phyloP scores from a whole-genome alignment of 2,888 invertebrate species.

The Chloroclysta siterata region DNA sequence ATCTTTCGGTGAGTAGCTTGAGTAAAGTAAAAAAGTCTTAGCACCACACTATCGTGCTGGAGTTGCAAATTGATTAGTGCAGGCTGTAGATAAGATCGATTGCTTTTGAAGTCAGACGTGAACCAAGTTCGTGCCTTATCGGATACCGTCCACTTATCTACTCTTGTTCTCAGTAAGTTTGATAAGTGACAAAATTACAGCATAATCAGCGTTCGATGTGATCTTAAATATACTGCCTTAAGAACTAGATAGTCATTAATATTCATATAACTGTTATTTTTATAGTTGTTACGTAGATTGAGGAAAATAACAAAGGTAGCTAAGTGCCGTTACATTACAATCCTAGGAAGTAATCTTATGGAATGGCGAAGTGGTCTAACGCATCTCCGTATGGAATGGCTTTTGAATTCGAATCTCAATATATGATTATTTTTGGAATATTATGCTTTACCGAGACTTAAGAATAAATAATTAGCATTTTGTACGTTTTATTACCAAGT shows the following conservation, averaged over 20 bases:
- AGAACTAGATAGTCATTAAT: no score
- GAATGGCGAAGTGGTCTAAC: no score
- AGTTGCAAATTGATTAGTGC: slow-evolving; percentile 22
- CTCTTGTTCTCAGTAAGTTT: slow-evolving; percentile 25
- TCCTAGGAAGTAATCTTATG: no score
- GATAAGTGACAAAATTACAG: slow-evolving; percentile 24
- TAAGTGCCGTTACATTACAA: no score
- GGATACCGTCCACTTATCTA: slow-evolving; percentile 24
- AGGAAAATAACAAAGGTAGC: no score
- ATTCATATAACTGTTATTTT: no score
- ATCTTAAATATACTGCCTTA: background rate
- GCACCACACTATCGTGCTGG: slow-evolving; percentile 14
- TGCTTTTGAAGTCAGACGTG: slow-evolving; percentile 21
- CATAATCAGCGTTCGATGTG: background rate
- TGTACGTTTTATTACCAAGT: no score
- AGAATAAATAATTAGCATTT: no score
- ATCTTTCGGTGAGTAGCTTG: background rate
- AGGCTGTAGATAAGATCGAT: slow-evolving; percentile 31
- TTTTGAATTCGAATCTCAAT: no score
- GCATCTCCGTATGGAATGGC: no score
- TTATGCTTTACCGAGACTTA: no score
- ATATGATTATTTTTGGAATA: no score
- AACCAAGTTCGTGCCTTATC: slow-evolving; percentile 39
- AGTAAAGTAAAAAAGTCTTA: background rate
- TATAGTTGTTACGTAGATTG: background rate